Evolutionary conservation across 1,140 invertebrate genomes (phyloP).

Genomic region (Drosophila lacertosa): DNA sequence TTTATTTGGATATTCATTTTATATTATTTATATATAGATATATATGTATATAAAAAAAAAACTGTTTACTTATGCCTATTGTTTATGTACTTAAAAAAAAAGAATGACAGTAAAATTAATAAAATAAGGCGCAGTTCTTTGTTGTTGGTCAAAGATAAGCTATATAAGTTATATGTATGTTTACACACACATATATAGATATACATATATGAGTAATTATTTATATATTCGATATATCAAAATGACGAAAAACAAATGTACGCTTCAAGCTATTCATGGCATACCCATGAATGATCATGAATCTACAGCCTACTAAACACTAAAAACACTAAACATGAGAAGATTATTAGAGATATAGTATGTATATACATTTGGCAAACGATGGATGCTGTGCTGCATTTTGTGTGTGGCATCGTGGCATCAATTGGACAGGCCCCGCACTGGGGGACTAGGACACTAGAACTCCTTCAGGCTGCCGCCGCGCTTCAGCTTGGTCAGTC

Average conservation of each 20-base stretch:
- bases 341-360: too few relatives aligned
- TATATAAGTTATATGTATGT: not conserved
- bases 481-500: constrained; percentile 75
- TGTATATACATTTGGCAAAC: constrained; percentile 22
- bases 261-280: constrained; percentile 3
- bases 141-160: constrained; percentile 32
- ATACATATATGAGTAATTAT: constrained; percentile 8
- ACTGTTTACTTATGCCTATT: constrained; percentile 46
- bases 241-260: constrained; percentile 12
- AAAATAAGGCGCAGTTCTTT: constrained; percentile 31
- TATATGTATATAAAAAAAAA: too few relatives aligned
- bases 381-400: constrained; percentile 9
- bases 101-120: constrained; percentile 17
- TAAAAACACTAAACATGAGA: constrained; percentile 32
- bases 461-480: constrained; percentile 80
- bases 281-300: not conserved
- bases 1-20: constrained; percentile 63
- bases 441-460: constrained; percentile 20
- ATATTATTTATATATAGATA: too few relatives aligned
- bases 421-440: not conserved
- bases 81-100: constrained; percentile 22
- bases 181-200: not conserved
- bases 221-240: constrained; percentile 20
- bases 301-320: constrained; percentile 11
- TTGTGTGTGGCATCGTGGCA: constrained; percentile 6